These are phyloP conservation scores for Lepeophtheirus nordmannii DNA, from an alignment of 2,888 invertebrate genomes.

Conservation along the genomic window DNA sequence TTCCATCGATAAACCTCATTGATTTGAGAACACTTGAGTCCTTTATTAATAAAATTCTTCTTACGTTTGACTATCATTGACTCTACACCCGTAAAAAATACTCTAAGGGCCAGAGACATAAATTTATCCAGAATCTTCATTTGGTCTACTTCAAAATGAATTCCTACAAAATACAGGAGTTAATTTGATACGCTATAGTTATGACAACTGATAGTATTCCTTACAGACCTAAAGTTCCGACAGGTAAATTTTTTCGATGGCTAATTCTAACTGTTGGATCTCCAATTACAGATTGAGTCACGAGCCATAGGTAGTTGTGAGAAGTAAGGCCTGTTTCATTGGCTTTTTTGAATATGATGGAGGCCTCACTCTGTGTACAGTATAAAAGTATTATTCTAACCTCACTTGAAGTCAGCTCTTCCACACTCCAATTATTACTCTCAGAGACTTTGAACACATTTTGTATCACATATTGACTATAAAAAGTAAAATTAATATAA, in stretches of 20 bases:
- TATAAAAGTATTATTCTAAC: constrained; percentile 82
- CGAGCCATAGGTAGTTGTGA: constrained; percentile 91
- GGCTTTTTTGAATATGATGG: background rate
- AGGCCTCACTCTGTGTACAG: constrained; percentile 49
- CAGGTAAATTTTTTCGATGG: constrained; percentile 56
- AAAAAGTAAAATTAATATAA: background rate
- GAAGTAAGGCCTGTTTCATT: constrained; percentile 25
- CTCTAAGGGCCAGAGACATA: background rate
- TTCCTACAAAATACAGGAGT: background rate
- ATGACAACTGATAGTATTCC: background rate
- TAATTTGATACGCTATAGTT: background rate
- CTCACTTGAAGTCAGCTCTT: constrained; percentile 69
- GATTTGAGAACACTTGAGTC: background rate
- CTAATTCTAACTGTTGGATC: constrained; percentile 8
- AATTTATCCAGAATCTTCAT: constrained; percentile 5
- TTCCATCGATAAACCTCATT: constrained; percentile 11
- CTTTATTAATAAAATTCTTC: background rate
- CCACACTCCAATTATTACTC: constrained; percentile 34
- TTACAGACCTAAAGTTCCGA: constrained; percentile 65
- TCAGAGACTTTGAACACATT: constrained; percentile 11
- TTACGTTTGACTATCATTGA: background rate
- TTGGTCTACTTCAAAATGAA: constrained; percentile 20
- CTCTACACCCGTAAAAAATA: constrained; percentile 7
- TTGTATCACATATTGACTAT: constrained; percentile 10
- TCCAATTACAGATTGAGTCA: constrained; percentile 71